Conservation (phyloP, 2,888 invertebrate species). For the Empis livida region DNA sequence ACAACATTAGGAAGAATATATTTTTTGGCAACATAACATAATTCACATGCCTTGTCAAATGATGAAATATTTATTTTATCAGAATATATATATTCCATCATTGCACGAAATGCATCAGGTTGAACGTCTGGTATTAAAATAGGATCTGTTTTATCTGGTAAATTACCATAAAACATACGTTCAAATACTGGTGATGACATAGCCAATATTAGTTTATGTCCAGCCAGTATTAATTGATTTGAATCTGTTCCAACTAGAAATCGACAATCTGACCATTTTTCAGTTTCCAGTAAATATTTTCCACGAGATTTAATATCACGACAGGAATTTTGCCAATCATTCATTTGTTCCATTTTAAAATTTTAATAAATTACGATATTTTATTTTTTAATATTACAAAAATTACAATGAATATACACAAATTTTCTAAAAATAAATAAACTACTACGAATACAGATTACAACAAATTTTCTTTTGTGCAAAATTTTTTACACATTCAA, state of each 20-base stretch:
- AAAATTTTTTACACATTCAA: no score
- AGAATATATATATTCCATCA: slow-evolving; percentile 74
- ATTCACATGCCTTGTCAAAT: slow-evolving; percentile 74
- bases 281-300: slow-evolving; percentile 59
- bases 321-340: slow-evolving; percentile 66
- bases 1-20: slow-evolving; percentile 76
- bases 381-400: no score
- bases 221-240: slow-evolving; percentile 38
- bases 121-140: slow-evolving; percentile 74
- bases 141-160: slow-evolving; percentile 65
- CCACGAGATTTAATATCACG: slow-evolving; percentile 60
- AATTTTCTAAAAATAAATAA: no score
- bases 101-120: slow-evolving; percentile 71
- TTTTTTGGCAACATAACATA: slow-evolving; percentile 80
- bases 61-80: slow-evolving; percentile 66
- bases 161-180: slow-evolving; percentile 75
- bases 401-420: no score
- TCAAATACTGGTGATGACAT: slow-evolving; percentile 84
- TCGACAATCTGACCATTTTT: slow-evolving; percentile 70
- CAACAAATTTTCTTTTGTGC: no score
- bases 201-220: slow-evolving; percentile 68
- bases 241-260: slow-evolving; percentile 70
- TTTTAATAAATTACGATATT: no score
- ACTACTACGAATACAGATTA: no score
- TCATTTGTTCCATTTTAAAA: slow-evolving; percentile 9